Conservation (phyloP, 2,113 vertebrate species). For the Urocynchramus pylzowi region DNA sequence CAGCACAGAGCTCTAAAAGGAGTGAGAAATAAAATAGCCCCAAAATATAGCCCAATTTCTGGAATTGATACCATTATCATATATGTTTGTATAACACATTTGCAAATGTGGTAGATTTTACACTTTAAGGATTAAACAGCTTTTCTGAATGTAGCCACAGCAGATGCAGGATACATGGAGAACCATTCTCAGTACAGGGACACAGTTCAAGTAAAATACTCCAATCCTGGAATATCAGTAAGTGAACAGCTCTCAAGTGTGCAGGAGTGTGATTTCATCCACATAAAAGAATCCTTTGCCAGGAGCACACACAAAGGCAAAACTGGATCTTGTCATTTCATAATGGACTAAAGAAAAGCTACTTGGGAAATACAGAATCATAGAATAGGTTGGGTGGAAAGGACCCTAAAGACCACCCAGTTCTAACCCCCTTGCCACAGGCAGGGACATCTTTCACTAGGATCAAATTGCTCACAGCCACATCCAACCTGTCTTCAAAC, state of each 20-base stretch:
- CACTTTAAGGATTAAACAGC: not conserved
- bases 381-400: not conserved
- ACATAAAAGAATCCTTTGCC: not conserved
- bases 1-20: not conserved
- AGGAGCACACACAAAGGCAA: not conserved
- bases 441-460: not conserved
- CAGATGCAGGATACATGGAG: not conserved
- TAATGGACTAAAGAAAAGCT: not conserved
- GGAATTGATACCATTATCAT: not conserved
- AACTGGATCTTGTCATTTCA: not conserved
- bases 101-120: not conserved
- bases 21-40: not conserved
- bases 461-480: not conserved
- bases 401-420: not conserved
- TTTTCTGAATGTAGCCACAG: not conserved
- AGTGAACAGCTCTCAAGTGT: not conserved
- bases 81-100: not conserved
- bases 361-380: not conserved
- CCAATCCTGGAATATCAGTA: not conserved
- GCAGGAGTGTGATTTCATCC: not conserved
- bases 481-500: not conserved
- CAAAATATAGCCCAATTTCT: not conserved
- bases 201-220: not conserved
- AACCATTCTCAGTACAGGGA: not conserved
- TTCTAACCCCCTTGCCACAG: not conserved